Conservation (phyloP, 2,797 vertebrate species). For the Manis crassicaudata region DNA sequence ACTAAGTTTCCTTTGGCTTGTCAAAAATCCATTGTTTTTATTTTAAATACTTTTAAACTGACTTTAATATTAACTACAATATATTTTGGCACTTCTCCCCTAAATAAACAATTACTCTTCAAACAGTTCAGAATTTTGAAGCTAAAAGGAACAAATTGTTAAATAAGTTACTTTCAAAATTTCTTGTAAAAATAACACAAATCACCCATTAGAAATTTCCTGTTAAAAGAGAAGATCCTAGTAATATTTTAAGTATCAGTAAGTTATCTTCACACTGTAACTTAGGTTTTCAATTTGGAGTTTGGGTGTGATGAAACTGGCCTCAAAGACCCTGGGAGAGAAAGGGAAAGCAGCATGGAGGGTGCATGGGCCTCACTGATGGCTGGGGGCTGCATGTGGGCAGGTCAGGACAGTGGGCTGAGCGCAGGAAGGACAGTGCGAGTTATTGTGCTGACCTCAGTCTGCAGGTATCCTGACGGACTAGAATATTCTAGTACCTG, state of each 20-base stretch:
- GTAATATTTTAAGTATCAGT: neutral
- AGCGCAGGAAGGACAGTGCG: rapidly evolving
- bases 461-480: neutral
- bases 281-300: neutral
- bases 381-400: neutral
- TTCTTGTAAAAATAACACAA: neutral
- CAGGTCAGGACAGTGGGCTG: neutral
- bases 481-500: neutral
- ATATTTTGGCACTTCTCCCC: neutral
- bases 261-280: neutral
- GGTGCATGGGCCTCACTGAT: too few relatives aligned
- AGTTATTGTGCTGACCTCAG: neutral
- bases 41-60: conserved; percentile 27
- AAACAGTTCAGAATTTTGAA: conserved; percentile 41
- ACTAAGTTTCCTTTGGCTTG: neutral
- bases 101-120: conserved; percentile 42
- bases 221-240: neutral
- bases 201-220: neutral
- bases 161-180: neutral
- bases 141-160: neutral
- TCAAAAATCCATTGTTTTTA: conserved; percentile 27
- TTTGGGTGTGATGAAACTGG: neutral
- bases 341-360: rapidly evolving
- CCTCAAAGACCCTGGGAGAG: neutral
- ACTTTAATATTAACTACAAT: conserved; percentile 12